Evolutionary conservation across 2,113 vertebrate species (phyloP).

Genomic region (Calyptomena viridis): DNA sequence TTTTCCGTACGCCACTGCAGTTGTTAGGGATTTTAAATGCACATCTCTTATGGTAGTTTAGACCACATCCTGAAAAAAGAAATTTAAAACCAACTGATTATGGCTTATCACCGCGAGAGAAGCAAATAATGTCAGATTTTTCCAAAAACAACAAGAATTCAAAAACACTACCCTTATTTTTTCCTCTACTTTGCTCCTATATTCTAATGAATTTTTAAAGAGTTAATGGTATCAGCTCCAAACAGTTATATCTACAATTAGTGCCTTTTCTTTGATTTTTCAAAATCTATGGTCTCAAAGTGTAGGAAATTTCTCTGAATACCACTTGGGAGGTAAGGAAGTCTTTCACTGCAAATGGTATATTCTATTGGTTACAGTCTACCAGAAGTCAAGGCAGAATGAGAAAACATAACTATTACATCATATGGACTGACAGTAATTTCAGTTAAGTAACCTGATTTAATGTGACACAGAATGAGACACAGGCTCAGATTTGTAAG

Average conservation of each 20-base stretch:
- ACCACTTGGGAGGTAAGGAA: background rate
- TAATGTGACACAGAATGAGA: background rate
- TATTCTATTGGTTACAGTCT: background rate
- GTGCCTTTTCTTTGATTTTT: background rate
- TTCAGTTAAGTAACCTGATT: background rate
- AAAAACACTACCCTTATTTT: background rate
- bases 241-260: background rate
- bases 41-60: slow-evolving; percentile 97
- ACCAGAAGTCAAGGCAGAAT: background rate
- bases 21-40: slow-evolving; percentile 99
- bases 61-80: slow-evolving; percentile 86
- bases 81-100: background rate
- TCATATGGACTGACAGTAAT: background rate
- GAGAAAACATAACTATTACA: background rate
- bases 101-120: background rate
- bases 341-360: background rate
- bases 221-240: background rate
- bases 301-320: background rate
- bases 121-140: background rate
- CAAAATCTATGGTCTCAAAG: background rate
- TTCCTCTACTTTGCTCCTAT: background rate
- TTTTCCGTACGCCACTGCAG: slow-evolving; percentile 90
- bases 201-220: background rate
- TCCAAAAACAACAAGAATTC: background rate
- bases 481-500: background rate